Evolutionary conservation across 2,888 invertebrate genomes (phyloP), one percentile per base, ranked within the genome.

Genomic region (Sepioteuthis lessoniana): DNA sequence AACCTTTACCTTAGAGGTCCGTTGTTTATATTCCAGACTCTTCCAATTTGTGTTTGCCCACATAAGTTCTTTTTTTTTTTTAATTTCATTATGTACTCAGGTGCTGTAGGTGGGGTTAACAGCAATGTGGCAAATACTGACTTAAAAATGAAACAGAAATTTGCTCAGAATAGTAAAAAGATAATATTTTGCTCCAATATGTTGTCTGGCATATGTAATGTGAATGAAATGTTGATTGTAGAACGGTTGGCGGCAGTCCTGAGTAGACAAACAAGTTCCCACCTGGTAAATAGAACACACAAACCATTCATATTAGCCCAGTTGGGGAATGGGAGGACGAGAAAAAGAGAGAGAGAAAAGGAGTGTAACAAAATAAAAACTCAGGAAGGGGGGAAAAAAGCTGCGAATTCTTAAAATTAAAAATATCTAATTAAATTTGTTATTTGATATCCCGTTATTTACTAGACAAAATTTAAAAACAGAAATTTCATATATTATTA

Each of bases 1-100:
- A 76, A 76, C 76, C n/a, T 76, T 76, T 76, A n/a, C 76, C 76
- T 76, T 76, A 76, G 76, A 76, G 76, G 76, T 76, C 76, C n/a
- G 13, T 35, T 76, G 76, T 76, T 76, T 76, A 76, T n/a, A n/a
- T 35, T 76, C n/a, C 76, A n/a, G 76, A 76, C n/a, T 76, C 7
- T n/a, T 76, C n/a, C 76, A 76, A 76, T 76, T 76, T 76, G n/a
- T n/a, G 76, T 76, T n/a, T 76, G 76, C 76, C n/a, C n/a, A 16
- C n/a, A 76, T 76, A 35, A 16, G 1, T 31, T 31, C 31, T 28
- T 60, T 31, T 60, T 31, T 60, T 4, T 60, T 60, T 60, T 31
- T 8, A 25, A 25, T 60, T 19, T 76, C n/a, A n/a, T 35, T 76
- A 76, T 76, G 76, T 76, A 76, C 76, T 76, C 76, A 76, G 76